These are phyloP conservation scores for Centropus unirufus DNA, from an alignment of 2,113 vertebrate species.

Conservation along the genomic window DNA sequence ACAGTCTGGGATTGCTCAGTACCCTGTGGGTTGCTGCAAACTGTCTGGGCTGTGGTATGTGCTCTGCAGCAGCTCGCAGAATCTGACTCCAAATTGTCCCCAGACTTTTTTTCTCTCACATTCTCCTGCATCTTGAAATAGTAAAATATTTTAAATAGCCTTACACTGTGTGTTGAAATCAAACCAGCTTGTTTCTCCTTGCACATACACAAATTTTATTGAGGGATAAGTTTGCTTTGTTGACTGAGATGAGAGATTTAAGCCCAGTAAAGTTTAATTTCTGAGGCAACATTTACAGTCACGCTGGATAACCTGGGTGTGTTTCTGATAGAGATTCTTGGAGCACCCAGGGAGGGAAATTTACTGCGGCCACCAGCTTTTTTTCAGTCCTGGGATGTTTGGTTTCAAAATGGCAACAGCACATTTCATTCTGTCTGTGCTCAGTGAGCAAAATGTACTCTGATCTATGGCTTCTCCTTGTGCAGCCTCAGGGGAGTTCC, in stretches of 20 bases:
- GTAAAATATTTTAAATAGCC: background rate
- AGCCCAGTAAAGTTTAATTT: background rate
- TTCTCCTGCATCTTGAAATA: background rate
- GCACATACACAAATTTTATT: background rate
- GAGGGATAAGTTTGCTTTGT: background rate
- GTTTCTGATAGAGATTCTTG: background rate
- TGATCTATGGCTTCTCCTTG: background rate
- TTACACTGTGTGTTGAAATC: background rate
- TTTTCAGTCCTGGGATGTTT: background rate
- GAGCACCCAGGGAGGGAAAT: background rate
- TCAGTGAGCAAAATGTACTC: background rate
- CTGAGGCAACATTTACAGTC: background rate
- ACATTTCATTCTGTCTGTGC: background rate
- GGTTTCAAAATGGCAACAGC: background rate
- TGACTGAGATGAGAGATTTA: background rate
- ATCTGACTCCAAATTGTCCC: background rate
- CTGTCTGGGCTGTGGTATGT: background rate
- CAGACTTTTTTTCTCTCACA: too few relatives aligned
- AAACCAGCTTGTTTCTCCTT: background rate
- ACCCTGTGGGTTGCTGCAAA: accelerated
- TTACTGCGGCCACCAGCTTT: background rate
- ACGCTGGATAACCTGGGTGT: background rate
- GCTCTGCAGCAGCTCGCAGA: background rate
- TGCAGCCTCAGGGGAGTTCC: background rate
- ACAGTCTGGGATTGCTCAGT: background rate